Percentiles rank a stretch among this genome's conserved stretches.
Conservation (phyloP, 2,888 invertebrate species). For the Ceriagrion tenellum region DNA sequence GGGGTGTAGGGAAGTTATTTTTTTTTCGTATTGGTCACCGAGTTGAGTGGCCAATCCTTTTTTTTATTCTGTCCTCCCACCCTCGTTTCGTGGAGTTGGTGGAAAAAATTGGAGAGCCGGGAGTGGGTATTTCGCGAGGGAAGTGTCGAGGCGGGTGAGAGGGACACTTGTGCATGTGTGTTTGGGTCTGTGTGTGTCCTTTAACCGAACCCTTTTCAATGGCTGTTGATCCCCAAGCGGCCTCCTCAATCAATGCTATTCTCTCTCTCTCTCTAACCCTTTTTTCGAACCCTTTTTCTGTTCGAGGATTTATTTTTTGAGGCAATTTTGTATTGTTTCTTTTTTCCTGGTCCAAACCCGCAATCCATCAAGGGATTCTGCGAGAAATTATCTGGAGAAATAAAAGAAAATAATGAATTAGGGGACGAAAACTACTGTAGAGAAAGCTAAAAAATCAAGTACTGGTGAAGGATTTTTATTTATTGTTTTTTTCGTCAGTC, state of each 20-base stretch:
- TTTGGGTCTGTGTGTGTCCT: neutral
- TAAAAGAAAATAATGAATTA: neutral
- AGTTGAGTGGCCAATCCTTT: conserved; percentile 7
- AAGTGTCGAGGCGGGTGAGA: neutral
- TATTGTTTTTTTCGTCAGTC: neutral
- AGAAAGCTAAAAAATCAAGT: neutral
- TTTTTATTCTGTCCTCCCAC: neutral
- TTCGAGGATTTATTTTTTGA: neutral
- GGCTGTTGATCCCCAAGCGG: conserved; percentile 25
- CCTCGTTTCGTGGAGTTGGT: neutral
- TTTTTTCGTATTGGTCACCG: neutral
- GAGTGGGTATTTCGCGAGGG: neutral
- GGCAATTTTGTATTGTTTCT: conserved; percentile 1
- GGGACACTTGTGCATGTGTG: neutral
- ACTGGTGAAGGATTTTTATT: neutral
- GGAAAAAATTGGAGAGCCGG: neutral
- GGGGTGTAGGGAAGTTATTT: neutral
- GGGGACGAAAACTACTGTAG: neutral
- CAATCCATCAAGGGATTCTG: conserved; percentile 21
- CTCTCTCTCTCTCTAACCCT: neutral
- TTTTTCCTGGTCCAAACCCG: neutral
- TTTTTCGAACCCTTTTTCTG: neutral
- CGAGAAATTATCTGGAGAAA: neutral
- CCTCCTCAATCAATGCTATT: conserved; percentile 47
- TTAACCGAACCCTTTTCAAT: neutral